Evolutionary conservation across 2,888 invertebrate genomes (phyloP), one percentile per base, ranked within the genome.

Genomic region (Calameuta pallipes): DNA sequence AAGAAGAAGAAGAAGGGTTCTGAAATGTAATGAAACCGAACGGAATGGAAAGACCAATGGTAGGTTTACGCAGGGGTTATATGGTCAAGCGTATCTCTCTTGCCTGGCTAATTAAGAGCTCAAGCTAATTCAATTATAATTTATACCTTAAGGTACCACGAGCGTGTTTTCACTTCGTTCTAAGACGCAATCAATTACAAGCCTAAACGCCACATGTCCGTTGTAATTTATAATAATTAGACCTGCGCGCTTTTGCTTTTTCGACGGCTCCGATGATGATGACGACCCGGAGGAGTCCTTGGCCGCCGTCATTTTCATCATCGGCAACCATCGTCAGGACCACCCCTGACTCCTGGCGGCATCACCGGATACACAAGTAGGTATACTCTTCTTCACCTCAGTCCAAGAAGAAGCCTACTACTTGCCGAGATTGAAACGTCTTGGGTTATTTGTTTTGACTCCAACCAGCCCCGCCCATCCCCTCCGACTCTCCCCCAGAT

Each of bases 91-190:
- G 56, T 56, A 56, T 56, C 56, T 56, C 56, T 56, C 56, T 9
- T 23, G 56, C 41, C 41, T 35, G 73, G 81, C 86, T 88, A 89
- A 90, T 90, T 89, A 87, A 89, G 88, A 89, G 83, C 86, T 89
- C 88, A 84, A 82, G 86, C 87, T 90, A 90, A 90, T 90, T 89
- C 89, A 88, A 89, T 90, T 87, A 90, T 90, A 90, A 90, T 90
- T 89, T 85, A 87, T 89, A 89, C 88, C 87, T 84, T 85, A 81
- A 80, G 79, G 68, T 73, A 70, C 78, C 78, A 71, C 70, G 35
- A 69, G 37, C 76, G 76, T 75, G 81, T 76, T 79, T 79, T 77
- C 79, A 75, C 77, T 81, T 82, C 81, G 82, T 76, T 82, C 80
- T 77, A 83, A 79, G 82, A 76, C 81, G 89, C 87, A 88, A 90